Base-by-base conservation (phyloP, 2,797 vertebrate genomes). In the Coregonus suidteri region DNA sequence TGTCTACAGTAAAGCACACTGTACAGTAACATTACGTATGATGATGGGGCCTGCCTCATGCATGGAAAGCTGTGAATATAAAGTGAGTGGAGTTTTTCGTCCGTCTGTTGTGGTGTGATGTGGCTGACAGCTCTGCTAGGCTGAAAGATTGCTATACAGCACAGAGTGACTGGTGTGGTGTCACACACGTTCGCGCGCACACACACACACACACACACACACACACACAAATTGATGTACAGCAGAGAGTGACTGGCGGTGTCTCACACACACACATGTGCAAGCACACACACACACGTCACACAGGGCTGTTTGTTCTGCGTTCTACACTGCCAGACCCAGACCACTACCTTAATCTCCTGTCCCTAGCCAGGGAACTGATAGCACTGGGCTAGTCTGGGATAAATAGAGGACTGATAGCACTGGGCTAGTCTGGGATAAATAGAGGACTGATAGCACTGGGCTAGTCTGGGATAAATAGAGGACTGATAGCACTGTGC, bases 41-140 rank as follows among this genome's bases (percentile, higher is more conserved):
- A 52, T 76, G 81, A 83, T 77, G 75, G 80, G 47, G 83, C 71
- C 56, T 35, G 75, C 31, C 30, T 77, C 31, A 31, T 72, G 75
- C 77, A 65, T 75, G 74, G 62, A 82, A 84, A 84, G 71, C 83
- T 86, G 86, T 87, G 87, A 90, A 93, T 88, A 88, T 86, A 85
- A 85, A 90, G 80, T 77, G 82, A 47, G 68, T 80, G 74, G 83
- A 37, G 70, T 73, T 74, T 81, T 83, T 80, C 35, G 56, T 77
- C 59, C 85, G 79, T 6, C 41, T 47, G 9, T 47, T 11, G 41
- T 47, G 41, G 71, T 89, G 88, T 85, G 86, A 80, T 78, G 82
- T 83, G 41, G 82, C 64, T 83, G 91, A 89, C 87, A 88, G 78
- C 3, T 47, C 87, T 78, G 77, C 87, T 75, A 77, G 76, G 84